phyloP scores from a whole-genome alignment of 2,113 vertebrate species.

The Microcebus murinus region DNA sequence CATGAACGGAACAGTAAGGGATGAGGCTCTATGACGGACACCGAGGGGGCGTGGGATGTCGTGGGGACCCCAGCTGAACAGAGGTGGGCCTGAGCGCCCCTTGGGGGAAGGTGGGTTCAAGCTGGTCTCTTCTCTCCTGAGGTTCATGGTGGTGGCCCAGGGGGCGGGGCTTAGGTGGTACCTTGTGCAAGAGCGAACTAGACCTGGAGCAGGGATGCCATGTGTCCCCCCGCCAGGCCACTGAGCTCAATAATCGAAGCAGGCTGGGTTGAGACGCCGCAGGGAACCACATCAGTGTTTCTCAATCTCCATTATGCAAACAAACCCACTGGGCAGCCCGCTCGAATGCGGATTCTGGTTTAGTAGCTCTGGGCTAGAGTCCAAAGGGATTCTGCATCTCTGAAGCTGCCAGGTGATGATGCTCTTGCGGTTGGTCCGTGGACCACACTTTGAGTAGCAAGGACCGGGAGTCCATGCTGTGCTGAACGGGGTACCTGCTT shows the following conservation, averaged over 20 bases:
- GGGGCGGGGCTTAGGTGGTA: not conserved
- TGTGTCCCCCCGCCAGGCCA: not conserved
- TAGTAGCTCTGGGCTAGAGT: not conserved
- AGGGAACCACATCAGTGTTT: not conserved
- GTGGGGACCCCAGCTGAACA: not conserved
- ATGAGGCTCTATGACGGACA: not conserved
- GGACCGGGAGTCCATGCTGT: not conserved
- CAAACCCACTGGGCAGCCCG: not conserved
- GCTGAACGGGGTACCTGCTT: not conserved
- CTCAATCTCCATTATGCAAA: not conserved
- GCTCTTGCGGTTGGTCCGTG: not conserved
- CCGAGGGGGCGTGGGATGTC: accelerated
- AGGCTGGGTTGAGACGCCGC: not conserved
- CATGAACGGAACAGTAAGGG: not conserved
- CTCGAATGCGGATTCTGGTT: not conserved
- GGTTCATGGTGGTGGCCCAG: not conserved
- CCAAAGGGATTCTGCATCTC: not conserved
- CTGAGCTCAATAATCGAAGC: not conserved
- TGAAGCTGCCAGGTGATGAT: not conserved
- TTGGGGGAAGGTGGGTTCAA: not conserved
- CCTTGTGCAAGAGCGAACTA: not conserved
- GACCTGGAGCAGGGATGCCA: not conserved
- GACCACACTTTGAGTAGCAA: not conserved
- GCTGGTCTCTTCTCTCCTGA: not conserved
- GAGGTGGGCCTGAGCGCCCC: not conserved